phyloP scores from a whole-genome alignment of 2,888 invertebrate species.

The Drosophila kambysellisi region DNA sequence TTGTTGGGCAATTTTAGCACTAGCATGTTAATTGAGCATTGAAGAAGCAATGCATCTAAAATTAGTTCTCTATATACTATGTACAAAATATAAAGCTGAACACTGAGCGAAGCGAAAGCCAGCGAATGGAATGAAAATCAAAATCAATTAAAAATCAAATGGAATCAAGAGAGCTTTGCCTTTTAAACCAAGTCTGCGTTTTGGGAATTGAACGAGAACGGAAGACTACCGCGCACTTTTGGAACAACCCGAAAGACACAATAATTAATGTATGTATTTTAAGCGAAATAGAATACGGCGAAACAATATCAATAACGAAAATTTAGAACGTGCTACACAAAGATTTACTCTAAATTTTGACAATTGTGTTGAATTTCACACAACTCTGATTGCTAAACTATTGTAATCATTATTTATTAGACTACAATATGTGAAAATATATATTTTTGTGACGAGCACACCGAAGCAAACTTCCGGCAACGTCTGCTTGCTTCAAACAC shows the following conservation, averaged over 20 bases:
- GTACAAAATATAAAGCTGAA: conserved; percentile 22
- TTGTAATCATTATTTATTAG: conserved; percentile 14
- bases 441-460: background rate
- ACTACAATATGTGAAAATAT: background rate
- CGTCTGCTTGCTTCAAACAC: conserved; percentile 34
- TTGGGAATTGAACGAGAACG: conserved; percentile 8
- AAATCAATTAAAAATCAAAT: conserved; percentile 8
- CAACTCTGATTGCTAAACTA: conserved; percentile 19
- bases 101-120: conserved; percentile 4
- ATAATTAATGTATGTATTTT: conserved; percentile 24
- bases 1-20: conserved; percentile 16
- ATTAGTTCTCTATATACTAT: conserved; percentile 12
- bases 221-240: conserved; percentile 16
- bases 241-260: conserved; percentile 5
- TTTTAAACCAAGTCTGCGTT: conserved; percentile 31
- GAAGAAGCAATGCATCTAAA: conserved; percentile 23
- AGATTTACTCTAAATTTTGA: conserved; percentile 43
- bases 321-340: conserved; percentile 6
- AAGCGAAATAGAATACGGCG: conserved; percentile 24
- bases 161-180: conserved; percentile 29
- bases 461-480: conserved; percentile 14
- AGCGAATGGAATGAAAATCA: conserved; percentile 5
- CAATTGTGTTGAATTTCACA: conserved; percentile 35
- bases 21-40: conserved; percentile 33
- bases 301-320: conserved; percentile 22